Conservation (phyloP, 2,888 invertebrate genomes). For the Nasonovia ribisnigri region DNA sequence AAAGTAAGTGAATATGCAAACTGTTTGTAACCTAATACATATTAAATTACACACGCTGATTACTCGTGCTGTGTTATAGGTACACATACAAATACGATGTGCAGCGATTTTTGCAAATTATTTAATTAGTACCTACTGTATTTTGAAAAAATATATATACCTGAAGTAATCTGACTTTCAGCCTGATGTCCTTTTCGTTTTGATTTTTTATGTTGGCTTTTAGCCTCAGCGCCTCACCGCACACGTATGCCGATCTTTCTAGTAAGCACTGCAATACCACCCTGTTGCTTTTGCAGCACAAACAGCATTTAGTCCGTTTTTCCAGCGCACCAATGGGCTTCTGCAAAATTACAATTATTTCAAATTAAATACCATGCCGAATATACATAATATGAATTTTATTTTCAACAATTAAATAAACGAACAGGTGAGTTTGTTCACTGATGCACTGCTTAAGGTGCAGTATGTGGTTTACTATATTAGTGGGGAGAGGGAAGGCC, state of each 20-base stretch:
- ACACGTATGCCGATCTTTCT: constrained; percentile 82
- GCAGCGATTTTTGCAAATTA: neutral
- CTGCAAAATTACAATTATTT: constrained; percentile 70
- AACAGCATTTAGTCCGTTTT: constrained; percentile 77
- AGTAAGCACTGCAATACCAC: constrained; percentile 77
- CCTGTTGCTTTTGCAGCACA: constrained; percentile 80
- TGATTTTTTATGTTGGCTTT: constrained; percentile 81
- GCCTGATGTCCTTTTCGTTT: constrained; percentile 74
- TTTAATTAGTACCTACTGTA: constrained; percentile 40
- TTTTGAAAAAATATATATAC: constrained; percentile 67
- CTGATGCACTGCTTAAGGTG: neutral
- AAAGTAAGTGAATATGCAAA: neutral
- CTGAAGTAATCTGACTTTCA: constrained; percentile 75
- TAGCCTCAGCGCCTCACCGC: constrained; percentile 79
- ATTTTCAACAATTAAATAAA: neutral
- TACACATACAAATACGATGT: neutral
- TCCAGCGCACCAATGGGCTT: constrained; percentile 78
- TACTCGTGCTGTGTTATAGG: neutral
- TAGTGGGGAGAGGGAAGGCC: no score
- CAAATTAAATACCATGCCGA: neutral
- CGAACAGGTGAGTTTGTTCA: neutral
- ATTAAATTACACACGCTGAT: neutral
- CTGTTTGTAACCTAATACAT: neutral
- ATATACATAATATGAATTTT: neutral
- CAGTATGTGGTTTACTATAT: neutral